phyloP scores from a whole-genome alignment of 2,797 vertebrate genomes.

The Gymnopithys bicolor region DNA sequence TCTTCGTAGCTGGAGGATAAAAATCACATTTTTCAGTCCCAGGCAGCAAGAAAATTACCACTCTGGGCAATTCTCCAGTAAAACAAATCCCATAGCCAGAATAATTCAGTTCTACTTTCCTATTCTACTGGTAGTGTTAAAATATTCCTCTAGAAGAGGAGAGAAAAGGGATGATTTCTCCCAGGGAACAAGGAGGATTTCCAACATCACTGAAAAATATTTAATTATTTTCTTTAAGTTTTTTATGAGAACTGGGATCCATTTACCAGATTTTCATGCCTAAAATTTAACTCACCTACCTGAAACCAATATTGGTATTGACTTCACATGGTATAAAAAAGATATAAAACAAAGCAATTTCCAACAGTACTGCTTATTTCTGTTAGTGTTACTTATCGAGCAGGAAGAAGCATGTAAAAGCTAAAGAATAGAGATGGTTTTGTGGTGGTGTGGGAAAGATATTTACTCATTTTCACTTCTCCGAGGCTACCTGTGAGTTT shows the following conservation, averaged over 20 bases:
- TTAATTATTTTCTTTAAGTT: neutral
- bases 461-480: neutral
- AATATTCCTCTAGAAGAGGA: neutral
- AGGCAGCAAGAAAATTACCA: neutral
- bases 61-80: neutral
- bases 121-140: neutral
- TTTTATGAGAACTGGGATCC: neutral
- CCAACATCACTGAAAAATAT: neutral
- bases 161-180: neutral
- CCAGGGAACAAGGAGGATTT: neutral
- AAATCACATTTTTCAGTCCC: neutral
- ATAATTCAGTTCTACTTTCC: neutral
- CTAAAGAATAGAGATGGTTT: neutral
- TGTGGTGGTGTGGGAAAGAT: neutral
- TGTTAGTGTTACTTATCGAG: neutral
- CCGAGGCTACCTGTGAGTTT: neutral
- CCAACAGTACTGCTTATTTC: neutral
- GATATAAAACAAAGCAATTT: neutral
- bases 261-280: neutral
- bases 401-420: fast-evolving
- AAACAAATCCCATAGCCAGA: neutral
- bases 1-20: neutral
- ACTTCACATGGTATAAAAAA: neutral
- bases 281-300: neutral
- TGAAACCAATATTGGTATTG: neutral